Base-by-base conservation (phyloP, 2,113 vertebrate genomes). In the Macquaria australasica region DNA sequence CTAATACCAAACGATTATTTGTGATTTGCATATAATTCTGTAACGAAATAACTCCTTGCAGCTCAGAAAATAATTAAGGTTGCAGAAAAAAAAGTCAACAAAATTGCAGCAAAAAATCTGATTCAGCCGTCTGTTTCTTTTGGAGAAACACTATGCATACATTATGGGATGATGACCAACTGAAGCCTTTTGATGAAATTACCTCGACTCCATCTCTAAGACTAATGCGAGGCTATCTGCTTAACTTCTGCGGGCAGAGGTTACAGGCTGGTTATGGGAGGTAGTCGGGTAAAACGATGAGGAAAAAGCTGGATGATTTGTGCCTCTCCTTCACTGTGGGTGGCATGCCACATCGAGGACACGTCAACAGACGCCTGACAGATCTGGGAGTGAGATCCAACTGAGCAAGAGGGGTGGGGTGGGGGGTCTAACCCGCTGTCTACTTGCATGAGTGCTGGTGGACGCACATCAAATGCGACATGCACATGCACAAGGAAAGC, bases 361-460 rank as follows among this genome's bases (percentile, higher is more conserved):
- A 79, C 16, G 15, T 94, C 91, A 88, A 73, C 75, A 34, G 81
- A 88, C 7, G 77, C 59, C 81, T 88, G 90, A 92, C 83, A 87
- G 84, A 86, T 85, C 84, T 34, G 78, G 60, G 88, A 89, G 90
- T 73, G 80, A 81, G 80, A 87, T 86, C 85, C 85, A 90, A 81
- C 91, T 82, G 87, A 87, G 80, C 81, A 83, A 79, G 79, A 74
- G 23, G 77, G 51, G 64, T 20, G 51, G 34, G 69, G 77, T 48
- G 43, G 51, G 28, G 73, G 28, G 81, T 83, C 84, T 67, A 74
- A 88, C 81, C 85, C 73, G 37, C 85, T 89, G 90, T 85, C 94
- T 78, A 71, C 82, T 92, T 21, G 31, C 80, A 89, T 94, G 84
- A 92, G 69, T 2, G 37, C 83, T 45, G 67, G 77, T 73, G 70